Conservation (phyloP, 2,797 vertebrate species). For the Mormyrus hasselquistii region DNA sequence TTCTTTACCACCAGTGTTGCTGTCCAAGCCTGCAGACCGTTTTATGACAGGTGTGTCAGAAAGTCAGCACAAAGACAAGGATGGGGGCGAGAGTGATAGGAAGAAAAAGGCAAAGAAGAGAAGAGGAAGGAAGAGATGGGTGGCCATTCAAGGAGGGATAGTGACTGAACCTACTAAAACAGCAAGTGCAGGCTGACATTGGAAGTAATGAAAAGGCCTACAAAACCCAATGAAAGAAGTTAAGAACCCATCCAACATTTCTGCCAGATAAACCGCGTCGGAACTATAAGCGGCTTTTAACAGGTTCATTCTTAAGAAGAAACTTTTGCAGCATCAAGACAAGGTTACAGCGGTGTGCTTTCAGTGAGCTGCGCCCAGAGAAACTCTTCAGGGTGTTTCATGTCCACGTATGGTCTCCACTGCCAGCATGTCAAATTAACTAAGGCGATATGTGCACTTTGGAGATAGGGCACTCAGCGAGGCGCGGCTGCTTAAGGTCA, state of each 20-base stretch:
- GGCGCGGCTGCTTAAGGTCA: neutral
- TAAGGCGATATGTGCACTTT: neutral
- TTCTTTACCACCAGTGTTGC: slow-evolving; percentile 30
- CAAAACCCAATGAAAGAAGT: neutral
- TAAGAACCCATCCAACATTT: neutral
- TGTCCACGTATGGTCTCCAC: neutral
- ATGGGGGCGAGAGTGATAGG: neutral
- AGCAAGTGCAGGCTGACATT: neutral
- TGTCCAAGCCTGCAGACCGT: neutral
- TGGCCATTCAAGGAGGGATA: neutral
- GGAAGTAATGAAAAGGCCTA: neutral
- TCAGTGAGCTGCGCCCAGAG: neutral
- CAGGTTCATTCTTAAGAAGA: neutral
- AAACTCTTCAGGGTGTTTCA: neutral
- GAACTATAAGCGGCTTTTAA: neutral
- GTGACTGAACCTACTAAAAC: neutral
- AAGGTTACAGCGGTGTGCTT: neutral
- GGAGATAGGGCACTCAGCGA: neutral
- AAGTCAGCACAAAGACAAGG: neutral
- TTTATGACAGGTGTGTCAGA: slow-evolving; percentile 7
- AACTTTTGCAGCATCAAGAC: neutral
- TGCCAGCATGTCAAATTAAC: slow-evolving; percentile 11
- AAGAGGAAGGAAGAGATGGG: neutral
- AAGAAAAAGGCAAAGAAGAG: neutral
- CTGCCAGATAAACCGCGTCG: neutral